Percentiles rank a stretch among this genome's conserved stretches.
phyloP scores from a whole-genome alignment of 1,140 invertebrate genomes.

The Diorhabda elongata region DNA sequence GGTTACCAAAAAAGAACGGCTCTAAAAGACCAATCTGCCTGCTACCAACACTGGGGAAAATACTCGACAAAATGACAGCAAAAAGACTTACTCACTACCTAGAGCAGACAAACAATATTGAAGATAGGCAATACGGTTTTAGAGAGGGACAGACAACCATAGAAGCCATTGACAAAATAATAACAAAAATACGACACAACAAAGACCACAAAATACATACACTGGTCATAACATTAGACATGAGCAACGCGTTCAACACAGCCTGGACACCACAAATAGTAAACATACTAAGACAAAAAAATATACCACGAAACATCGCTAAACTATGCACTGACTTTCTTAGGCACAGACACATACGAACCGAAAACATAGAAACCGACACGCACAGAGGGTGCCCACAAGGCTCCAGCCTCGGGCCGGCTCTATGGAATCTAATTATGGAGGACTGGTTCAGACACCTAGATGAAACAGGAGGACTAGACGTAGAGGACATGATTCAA shows the following conservation, averaged over 20 bases:
- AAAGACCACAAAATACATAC: not conserved
- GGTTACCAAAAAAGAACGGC: constrained; percentile 4
- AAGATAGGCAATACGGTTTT: constrained; percentile 22
- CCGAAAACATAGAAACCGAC: constrained; percentile 7
- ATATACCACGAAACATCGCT: not conserved
- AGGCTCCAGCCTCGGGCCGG: constrained; percentile 29
- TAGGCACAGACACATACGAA: constrained; percentile 13
- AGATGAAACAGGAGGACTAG: constrained; percentile 13
- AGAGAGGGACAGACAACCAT: not conserved
- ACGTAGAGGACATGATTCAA: constrained; percentile 1
- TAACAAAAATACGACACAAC: too few relatives aligned
- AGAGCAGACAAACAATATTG: not conserved
- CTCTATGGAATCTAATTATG: constrained; percentile 28
- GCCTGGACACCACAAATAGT: constrained; percentile 1
- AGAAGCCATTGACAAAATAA: not conserved
- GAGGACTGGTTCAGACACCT: constrained; percentile 23
- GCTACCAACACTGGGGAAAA: not conserved
- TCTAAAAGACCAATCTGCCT: not conserved
- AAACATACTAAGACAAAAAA: not conserved
- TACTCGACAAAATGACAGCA: not conserved
- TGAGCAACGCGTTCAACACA: not conserved
- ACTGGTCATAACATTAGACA: not conserved
- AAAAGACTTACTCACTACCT: not conserved
- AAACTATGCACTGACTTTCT: constrained; percentile 16
- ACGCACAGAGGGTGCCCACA: constrained; percentile 32